Evolutionary conservation across 2,888 invertebrate species (phyloP).

Genomic region (Smittia aterrima): DNA sequence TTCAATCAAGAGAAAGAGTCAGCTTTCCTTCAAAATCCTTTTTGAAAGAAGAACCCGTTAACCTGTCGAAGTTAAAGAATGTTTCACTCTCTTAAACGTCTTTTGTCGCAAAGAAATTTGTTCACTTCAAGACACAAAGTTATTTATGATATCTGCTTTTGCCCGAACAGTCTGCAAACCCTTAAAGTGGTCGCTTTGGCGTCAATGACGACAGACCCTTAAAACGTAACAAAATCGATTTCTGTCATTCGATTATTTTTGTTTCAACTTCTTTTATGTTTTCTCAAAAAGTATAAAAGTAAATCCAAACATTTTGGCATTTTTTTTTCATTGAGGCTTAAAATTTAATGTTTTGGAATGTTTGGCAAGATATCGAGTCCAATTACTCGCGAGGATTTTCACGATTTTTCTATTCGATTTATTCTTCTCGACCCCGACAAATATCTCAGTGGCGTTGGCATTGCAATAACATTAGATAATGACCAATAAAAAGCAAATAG

Average conservation of each 20-base stretch:
- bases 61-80: neutral
- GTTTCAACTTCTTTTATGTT: neutral
- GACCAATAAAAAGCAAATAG: conserved; percentile 29
- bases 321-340: conserved; percentile 1
- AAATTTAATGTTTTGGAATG: conserved; percentile 16
- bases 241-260: conserved; percentile 16
- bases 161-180: neutral
- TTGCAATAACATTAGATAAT: conserved; percentile 35
- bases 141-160: neutral
- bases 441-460: neutral
- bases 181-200: conserved; percentile 12
- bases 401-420: too few species aligned
- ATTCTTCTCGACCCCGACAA: too few species aligned
- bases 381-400: too few species aligned
- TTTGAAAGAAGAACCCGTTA: neutral
- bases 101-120: conserved; percentile 39
- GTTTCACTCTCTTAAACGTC: neutral
- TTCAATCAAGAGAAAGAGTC: neutral
- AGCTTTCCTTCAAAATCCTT: neutral
- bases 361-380: neutral
- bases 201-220: neutral
- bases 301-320: conserved; percentile 7
- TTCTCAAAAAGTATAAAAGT: neutral
- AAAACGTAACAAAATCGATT: neutral
- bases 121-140: neutral